phyloP scores from a whole-genome alignment of 2,888 invertebrate genomes.

The Phytoseiulus persimilis region DNA sequence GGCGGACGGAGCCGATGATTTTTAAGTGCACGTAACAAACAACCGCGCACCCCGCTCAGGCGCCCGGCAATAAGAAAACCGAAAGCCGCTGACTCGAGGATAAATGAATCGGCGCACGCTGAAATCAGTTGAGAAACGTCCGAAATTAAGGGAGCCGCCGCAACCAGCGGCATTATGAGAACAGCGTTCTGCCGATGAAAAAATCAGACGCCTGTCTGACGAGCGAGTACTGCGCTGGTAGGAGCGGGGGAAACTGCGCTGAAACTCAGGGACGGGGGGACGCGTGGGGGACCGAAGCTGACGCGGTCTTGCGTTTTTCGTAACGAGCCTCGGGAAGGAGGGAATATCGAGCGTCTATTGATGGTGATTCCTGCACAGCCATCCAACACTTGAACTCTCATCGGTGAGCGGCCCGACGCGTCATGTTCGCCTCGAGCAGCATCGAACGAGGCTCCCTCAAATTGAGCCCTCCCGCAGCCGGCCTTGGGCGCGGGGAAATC shows the following conservation, averaged over 20 bases:
- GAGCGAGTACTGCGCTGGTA: not conserved
- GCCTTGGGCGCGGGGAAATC: not conserved
- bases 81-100: not conserved
- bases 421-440: not conserved
- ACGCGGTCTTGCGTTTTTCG: not conserved
- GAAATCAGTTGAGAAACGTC: not conserved
- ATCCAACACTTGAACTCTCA: not conserved
- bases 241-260: not conserved
- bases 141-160: not conserved
- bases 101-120: not conserved
- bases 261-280: not conserved
- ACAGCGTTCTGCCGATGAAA: no score
- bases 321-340: not conserved
- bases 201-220: no score
- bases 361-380: not conserved
- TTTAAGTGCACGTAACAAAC: not conserved
- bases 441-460: not conserved
- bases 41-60: not conserved
- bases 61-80: not conserved
- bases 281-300: not conserved
- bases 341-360: not conserved
- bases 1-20: not conserved
- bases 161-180: not conserved
- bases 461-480: not conserved
- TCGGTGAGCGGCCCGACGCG: not conserved